Base-by-base conservation (phyloP, 1,140 invertebrate species). In the Drosophila nannoptera region DNA sequence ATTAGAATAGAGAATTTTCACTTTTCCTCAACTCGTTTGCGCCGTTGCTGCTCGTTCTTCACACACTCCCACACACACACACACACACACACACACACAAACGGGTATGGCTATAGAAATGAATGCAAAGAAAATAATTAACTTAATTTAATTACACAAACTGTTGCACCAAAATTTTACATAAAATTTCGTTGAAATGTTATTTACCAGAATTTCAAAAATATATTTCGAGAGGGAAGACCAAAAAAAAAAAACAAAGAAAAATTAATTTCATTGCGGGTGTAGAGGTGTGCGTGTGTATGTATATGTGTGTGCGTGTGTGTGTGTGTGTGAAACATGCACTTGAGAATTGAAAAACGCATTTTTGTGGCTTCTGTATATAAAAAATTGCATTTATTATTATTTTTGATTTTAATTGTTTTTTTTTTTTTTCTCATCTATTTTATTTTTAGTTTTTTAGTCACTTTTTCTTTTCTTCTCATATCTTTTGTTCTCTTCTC, bases 321-420 rank as follows among this genome's bases (percentile, higher is more conserved):
- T 49, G 38, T 63, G 16, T 69, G 9, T 55, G 33, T 48, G 5
- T 60, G 16, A 43, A 31, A 48, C 70, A 72, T 72, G 29, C 73
- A 75, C 65, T 76, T 78, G 61, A 69, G 56, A 75, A 86, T 83
- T 83, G 65, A 86, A 84, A 86, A 81, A 86, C 81, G 54, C 81
- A 69, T 86, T 84, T 53, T 56, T 60, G 36, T 84, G 45, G 53
- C 63, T 83, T 83, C 56, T 73, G 71, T 84, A 72, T 80, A 63
- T 82, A 81, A 80, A 84, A 77, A 80, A 69, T 81, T 66, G 63
- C 67, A 78, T 84, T 84, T 81, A 78, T 80, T 84, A 60, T 78
- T 73, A 56, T 61, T 54, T 32, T 77, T 53, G 43, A 29, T 56
- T 46, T 42, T 54, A n/a, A n/a, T n/a, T n/a, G n/a, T 16, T 48